Percentiles rank a stretch among this genome's conserved stretches.
Conservation (phyloP, 2,113 vertebrate genomes). For the rat (Rattus norvegicus) region DNA sequence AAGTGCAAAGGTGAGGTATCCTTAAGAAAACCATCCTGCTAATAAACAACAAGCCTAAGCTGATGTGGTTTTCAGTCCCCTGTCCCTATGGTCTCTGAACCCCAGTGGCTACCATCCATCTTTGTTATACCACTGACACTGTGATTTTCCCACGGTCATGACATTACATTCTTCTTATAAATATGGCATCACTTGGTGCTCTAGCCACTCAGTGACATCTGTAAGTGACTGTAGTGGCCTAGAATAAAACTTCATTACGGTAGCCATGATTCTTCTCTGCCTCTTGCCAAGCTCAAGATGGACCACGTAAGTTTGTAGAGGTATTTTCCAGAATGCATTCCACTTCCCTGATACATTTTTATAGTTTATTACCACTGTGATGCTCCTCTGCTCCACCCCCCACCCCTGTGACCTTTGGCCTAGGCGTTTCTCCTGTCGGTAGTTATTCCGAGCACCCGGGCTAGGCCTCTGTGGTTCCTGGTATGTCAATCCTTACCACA, state of each 20-base stretch:
- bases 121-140: rapidly evolving
- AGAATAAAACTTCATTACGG: neutral
- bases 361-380: neutral
- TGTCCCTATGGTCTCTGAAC: neutral
- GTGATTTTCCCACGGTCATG: neutral
- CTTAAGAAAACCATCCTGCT: neutral
- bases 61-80: neutral
- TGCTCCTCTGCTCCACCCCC: neutral
- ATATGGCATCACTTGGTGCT: neutral
- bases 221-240: neutral
- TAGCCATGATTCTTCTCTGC: neutral
- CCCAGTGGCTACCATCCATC: neutral
- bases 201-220: neutral
- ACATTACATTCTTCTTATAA: neutral
- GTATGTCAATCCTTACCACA: neutral
- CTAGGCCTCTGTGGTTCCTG: neutral
- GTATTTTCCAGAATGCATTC: neutral
- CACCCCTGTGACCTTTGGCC: neutral
- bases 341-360: neutral
- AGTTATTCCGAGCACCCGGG: neutral
- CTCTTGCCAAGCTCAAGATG: neutral
- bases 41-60: neutral
- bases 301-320: neutral
- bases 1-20: neutral
- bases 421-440: neutral